Evolutionary conservation across 2,888 invertebrate genomes (phyloP).

Genomic region (Orthosia gothica): DNA sequence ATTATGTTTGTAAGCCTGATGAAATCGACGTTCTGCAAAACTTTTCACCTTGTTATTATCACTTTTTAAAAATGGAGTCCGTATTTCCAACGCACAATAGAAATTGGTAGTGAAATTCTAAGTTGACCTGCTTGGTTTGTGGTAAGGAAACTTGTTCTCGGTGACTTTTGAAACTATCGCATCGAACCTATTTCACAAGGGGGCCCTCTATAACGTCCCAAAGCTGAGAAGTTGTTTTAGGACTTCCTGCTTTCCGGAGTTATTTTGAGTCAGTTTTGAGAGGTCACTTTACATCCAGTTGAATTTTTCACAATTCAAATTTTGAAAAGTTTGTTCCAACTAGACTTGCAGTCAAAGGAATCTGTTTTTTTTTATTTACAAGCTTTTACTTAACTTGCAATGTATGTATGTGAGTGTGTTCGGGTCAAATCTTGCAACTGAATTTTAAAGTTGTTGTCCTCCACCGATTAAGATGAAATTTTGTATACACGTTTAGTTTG

Average conservation of each 20-base stretch:
- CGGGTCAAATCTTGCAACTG: too few species aligned
- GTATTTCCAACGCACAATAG: conserved; percentile 74
- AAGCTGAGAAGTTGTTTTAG: conserved; percentile 79
- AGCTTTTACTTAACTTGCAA: too few species aligned
- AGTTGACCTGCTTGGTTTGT: conserved; percentile 67
- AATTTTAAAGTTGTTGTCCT: too few species aligned
- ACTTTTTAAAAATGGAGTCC: conserved; percentile 75
- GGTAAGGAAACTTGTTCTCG: conserved; percentile 72
- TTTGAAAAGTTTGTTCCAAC: conserved; percentile 15
- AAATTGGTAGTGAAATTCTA: conserved; percentile 70
- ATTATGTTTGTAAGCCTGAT: conserved; percentile 86
- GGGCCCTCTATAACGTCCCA: conserved; percentile 77
- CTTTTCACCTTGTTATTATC: conserved; percentile 79
- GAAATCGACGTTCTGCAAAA: conserved; percentile 80
- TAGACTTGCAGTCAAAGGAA: not conserved
- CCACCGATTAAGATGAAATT: too few species aligned
- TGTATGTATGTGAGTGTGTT: too few species aligned
- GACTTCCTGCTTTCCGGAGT: conserved; percentile 69
- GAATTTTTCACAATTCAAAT: conserved; percentile 28
- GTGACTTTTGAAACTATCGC: conserved; percentile 80
- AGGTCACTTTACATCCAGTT: conserved; percentile 66
- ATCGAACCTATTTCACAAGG: conserved; percentile 79
- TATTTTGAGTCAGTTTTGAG: conserved; percentile 64
- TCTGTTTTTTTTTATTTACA: too few species aligned
- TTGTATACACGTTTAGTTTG: too few species aligned